Percentiles rank a stretch among this genome's conserved stretches.
Conservation (phyloP, 2,797 vertebrate genomes). For the Phataginus tricuspis region DNA sequence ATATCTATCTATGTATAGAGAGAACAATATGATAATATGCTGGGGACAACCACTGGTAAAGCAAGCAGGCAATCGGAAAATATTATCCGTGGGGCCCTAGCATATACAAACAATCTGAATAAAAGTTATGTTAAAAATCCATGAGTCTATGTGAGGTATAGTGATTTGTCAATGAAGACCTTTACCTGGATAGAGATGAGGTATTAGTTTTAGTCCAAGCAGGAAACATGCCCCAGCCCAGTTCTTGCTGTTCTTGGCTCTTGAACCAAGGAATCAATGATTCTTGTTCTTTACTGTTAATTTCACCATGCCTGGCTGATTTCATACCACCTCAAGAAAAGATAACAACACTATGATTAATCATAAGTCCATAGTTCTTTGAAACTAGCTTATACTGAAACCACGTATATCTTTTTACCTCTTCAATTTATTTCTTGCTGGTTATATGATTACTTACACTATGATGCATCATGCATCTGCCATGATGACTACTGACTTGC, state of each 20-base stretch:
- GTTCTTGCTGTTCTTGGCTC: not conserved
- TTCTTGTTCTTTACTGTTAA: not conserved
- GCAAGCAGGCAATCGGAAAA: not conserved
- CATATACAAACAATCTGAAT: not conserved
- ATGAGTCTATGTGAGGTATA: not conserved
- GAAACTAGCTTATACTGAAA: not conserved
- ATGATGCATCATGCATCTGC: not conserved
- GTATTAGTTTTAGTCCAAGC: not conserved
- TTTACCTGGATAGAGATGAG: not conserved
- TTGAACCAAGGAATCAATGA: not conserved
- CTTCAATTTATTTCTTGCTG: not conserved
- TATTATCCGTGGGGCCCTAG: accelerated
- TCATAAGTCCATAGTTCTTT: not conserved
- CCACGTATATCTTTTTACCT: not conserved
- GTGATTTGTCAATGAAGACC: not conserved
- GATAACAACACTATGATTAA: not conserved
- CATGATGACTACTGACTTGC: not conserved
- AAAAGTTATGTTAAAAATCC: not conserved
- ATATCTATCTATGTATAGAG: too few relatives aligned
- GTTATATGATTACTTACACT: not conserved
- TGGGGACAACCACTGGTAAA: accelerated
- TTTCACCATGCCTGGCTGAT: not conserved
- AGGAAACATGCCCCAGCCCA: not conserved
- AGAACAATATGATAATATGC: not conserved
- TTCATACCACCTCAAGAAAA: not conserved